phyloP scores from a whole-genome alignment of 2,888 invertebrate genomes.

The Artemia sinica region DNA sequence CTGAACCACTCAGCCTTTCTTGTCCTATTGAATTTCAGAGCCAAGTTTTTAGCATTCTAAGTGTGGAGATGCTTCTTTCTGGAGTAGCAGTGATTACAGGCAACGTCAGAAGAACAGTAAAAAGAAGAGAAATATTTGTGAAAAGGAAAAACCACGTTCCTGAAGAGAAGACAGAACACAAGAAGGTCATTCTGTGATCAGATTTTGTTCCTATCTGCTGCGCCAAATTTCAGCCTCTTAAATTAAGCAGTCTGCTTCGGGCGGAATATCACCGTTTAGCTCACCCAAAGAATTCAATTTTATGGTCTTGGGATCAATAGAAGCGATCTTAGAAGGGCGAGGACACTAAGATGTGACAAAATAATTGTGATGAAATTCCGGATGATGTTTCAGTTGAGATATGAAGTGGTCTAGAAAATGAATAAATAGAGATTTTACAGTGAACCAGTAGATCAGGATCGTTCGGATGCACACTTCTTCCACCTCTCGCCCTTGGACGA shows the following conservation, averaged over 20 bases:
- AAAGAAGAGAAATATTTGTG: not conserved
- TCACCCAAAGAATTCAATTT: not conserved
- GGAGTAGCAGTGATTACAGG: not conserved
- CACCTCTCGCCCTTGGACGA: no score
- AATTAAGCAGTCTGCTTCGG: conserved; percentile 10
- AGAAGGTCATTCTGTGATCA: not conserved
- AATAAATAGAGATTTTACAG: no score
- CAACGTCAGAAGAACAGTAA: not conserved
- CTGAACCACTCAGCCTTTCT: not conserved
- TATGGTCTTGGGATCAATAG: not conserved
- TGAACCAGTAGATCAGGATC: no score
- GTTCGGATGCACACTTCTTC: no score
- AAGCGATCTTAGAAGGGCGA: not conserved
- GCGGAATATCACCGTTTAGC: not conserved
- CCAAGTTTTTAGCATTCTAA: conserved; percentile 4
- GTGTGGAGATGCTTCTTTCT: not conserved
- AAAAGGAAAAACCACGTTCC: not conserved
- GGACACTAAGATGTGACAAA: not conserved
- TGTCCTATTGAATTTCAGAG: not conserved
- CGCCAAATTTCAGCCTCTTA: not conserved
- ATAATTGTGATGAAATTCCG: not conserved
- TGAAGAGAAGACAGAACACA: conserved; percentile 5
- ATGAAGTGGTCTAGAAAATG: no score
- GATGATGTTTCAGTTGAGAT: no score
- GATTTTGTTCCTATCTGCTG: not conserved